A percentile compares a stretch with the other conserved stretches of the same genome.
Evolutionary conservation across 1,140 invertebrate species (phyloP).

Genomic region (Trichonephila inaurata): DNA sequence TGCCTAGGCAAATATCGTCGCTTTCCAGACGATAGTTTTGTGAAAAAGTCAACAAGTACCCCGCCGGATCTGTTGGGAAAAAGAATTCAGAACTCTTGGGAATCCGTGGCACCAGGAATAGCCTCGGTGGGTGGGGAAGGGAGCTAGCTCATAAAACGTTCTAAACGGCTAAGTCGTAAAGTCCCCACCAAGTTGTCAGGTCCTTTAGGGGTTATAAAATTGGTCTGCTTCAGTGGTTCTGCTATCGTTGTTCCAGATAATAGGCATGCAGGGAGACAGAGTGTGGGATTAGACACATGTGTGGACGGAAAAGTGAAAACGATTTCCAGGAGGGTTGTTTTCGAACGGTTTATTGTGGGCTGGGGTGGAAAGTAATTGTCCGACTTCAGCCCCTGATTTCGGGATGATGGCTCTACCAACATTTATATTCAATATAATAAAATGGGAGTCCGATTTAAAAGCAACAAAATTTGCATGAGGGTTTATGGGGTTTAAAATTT

Average conservation of each 20-base stretch:
- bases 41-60: slow-evolving; percentile 22
- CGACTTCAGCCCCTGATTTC: neutral
- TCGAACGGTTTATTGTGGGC: neutral
- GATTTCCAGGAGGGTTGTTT: neutral
- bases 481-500: neutral
- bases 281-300: neutral
- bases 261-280: neutral
- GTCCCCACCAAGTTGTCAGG: slow-evolving; percentile 1
- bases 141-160: neutral
- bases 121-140: neutral
- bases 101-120: slow-evolving; percentile 14
- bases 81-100: slow-evolving; percentile 11
- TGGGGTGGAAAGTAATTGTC: neutral
- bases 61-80: neutral
- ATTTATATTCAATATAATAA: neutral
- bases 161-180: slow-evolving; percentile 22
- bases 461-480: neutral
- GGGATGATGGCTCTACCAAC: neutral
- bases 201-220: slow-evolving; percentile 7
- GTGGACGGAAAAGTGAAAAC: neutral
- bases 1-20: neutral
- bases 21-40: neutral
- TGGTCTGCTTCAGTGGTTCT: neutral
- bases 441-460: neutral
- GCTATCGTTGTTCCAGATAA: neutral